These are phyloP conservation scores for Galerucella calmariensis DNA, from an alignment of 2,888 invertebrate genomes.

Conservation along the genomic window DNA sequence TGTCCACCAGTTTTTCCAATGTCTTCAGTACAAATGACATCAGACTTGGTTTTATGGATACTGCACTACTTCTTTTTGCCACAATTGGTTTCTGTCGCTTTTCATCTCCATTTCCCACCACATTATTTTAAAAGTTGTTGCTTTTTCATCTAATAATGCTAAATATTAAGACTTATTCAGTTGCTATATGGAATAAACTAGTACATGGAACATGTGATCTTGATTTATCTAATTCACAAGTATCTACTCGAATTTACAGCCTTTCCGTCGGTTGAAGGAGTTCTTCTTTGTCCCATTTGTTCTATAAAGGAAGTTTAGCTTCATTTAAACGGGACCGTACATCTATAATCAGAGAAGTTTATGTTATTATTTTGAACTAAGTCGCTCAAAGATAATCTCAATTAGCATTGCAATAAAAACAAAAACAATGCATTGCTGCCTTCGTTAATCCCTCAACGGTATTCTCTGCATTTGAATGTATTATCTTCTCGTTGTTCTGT, in stretches of 20 bases:
- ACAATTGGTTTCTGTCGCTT: no score
- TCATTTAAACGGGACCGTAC: conserved; percentile 18
- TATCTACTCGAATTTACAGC: conserved; percentile 15
- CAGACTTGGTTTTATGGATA: no score
- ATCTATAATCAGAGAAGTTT: conserved; percentile 29
- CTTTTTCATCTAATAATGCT: no score
- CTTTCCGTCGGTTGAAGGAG: conserved; percentile 21
- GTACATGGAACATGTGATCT: conserved; percentile 17
- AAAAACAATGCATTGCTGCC: conserved; percentile 9
- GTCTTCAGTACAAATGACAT: no score
- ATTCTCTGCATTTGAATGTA: conserved; percentile 3
- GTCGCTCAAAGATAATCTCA: conserved; percentile 23
- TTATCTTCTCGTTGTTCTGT: neutral
- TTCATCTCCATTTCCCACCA: no score
- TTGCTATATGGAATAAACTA: conserved; percentile 13
- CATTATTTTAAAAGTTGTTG: no score
- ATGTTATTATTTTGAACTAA: conserved; percentile 21
- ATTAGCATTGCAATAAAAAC: conserved; percentile 25
- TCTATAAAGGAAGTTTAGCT: conserved; percentile 20
- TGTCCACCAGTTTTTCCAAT: no score
- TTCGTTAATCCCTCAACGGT: conserved; percentile 15
- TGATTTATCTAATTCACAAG: conserved; percentile 14
- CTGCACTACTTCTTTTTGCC: no score
- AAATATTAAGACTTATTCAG: neutral
- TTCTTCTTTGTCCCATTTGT: conserved; percentile 28